A percentile compares a stretch with the other conserved stretches of the same genome.
Evolutionary conservation across 2,888 invertebrate genomes (phyloP).

Genomic region (Celastrina argiolus): DNA sequence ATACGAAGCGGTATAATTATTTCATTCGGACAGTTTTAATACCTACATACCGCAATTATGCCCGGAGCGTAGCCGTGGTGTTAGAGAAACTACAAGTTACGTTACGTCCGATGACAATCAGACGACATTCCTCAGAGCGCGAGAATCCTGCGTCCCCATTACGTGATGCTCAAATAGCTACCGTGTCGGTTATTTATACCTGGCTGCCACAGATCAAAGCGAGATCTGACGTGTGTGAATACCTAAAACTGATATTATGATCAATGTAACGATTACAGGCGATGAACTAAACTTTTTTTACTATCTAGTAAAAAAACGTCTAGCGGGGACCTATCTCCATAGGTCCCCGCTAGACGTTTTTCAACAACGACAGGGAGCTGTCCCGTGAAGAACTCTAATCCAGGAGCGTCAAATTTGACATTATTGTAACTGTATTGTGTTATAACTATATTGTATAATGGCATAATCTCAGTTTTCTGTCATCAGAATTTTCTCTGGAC

Average conservation of each 20-base stretch:
- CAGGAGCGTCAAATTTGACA: no score
- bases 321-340: no score
- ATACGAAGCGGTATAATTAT: not conserved
- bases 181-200: constrained; percentile 13
- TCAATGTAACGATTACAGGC: not conserved
- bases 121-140: constrained; percentile 54
- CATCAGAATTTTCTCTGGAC: no score
- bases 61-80: constrained; percentile 17
- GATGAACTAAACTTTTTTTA: not conserved
- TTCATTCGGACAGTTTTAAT: constrained; percentile 14
- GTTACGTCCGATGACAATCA: constrained; percentile 49
- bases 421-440: no score
- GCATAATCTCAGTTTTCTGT: no score
- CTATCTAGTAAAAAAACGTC: no score
- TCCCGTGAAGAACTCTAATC: no score
- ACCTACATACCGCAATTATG: constrained; percentile 17
- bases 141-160: constrained; percentile 49
- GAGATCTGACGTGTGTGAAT: not conserved
- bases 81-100: constrained; percentile 28
- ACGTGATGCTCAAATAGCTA: constrained; percentile 45
- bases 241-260: not conserved
- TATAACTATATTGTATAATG: no score
- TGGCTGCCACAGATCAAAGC: constrained; percentile 8
- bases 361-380: no score
- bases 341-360: no score